phyloP scores from a whole-genome alignment of 2,888 invertebrate species.

The Drosophila paramelanica region DNA sequence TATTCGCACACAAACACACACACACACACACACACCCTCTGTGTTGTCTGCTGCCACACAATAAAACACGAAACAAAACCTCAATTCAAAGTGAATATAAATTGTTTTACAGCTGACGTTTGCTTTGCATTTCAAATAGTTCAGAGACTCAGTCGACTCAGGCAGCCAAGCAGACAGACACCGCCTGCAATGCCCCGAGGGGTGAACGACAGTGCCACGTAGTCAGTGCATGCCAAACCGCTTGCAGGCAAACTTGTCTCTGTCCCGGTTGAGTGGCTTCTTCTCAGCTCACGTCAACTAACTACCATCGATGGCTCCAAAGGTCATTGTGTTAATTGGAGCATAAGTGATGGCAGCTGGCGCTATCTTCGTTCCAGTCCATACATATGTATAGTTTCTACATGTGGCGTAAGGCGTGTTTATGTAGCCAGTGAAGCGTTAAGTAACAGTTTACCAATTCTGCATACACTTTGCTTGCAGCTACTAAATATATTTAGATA shows the following conservation, averaged over 20 bases:
- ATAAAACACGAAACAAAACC: conserved; percentile 77
- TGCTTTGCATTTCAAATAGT: conserved; percentile 80
- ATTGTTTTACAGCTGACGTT: conserved; percentile 79
- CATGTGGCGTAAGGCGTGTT: conserved; percentile 28
- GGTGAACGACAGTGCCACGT: conserved; percentile 14
- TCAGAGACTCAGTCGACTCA: conserved; percentile 29
- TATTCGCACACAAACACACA: conserved; percentile 36
- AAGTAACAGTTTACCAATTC: conserved; percentile 64
- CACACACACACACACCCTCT: conserved; percentile 5
- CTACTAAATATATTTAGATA: conserved; percentile 50
- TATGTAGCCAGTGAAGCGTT: conserved; percentile 57
- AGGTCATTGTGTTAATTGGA: conserved; percentile 78
- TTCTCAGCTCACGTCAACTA: conserved; percentile 5
- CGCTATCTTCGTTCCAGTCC: conserved; percentile 45
- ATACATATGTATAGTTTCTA: conserved; percentile 30
- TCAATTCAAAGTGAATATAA: conserved; percentile 81
- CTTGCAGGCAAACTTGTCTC: conserved; percentile 12
- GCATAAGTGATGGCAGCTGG: conserved; percentile 63
- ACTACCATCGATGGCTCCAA: conserved; percentile 56
- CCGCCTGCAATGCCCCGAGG: not conserved
- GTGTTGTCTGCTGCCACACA: conserved; percentile 47
- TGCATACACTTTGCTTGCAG: conserved; percentile 36
- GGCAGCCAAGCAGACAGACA: conserved; percentile 20
- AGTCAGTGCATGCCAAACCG: conserved; percentile 31
- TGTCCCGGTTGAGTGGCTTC: not conserved